phyloP scores from a whole-genome alignment of 1,140 invertebrate genomes.

The Coboldia fuscipes region DNA sequence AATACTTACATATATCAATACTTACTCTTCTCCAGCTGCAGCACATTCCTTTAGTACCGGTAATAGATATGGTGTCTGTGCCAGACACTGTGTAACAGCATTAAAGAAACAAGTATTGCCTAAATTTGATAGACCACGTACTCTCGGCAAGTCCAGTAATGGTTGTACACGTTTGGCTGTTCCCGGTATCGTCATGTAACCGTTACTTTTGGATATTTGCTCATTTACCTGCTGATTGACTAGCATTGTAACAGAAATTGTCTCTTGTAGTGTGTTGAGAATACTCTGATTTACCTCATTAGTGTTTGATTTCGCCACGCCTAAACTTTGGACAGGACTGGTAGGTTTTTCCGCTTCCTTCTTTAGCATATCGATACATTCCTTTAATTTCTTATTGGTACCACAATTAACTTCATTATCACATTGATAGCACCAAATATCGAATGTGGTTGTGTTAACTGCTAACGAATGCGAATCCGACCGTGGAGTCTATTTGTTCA shows the following conservation, averaged over 20 bases:
- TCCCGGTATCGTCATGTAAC: too few relatives aligned
- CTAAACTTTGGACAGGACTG: too few relatives aligned
- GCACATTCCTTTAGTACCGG: constrained; percentile 46
- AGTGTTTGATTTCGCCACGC: too few relatives aligned
- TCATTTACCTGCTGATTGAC: too few relatives aligned
- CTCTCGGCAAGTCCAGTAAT: constrained; percentile 29
- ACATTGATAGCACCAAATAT: constrained; percentile 53
- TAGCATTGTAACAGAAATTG: too few relatives aligned
- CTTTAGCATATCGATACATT: constrained; percentile 38
- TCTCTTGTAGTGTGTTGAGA: too few relatives aligned
- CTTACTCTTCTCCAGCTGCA: constrained; percentile 33
- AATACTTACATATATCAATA: too few relatives aligned
- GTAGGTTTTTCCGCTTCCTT: constrained; percentile 24
- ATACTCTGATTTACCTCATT: too few relatives aligned
- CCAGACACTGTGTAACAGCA: constrained; percentile 79
- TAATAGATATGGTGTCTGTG: constrained; percentile 63
- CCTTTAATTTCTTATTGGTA: constrained; percentile 35
- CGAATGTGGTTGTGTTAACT: constrained; percentile 47
- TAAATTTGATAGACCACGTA: constrained; percentile 58
- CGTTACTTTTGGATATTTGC: too few relatives aligned
- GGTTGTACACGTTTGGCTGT: too few relatives aligned
- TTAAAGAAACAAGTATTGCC: constrained; percentile 96
- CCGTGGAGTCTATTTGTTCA: constrained; percentile 28
- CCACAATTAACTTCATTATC: constrained; percentile 31
- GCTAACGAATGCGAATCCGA: constrained; percentile 55